Percentiles rank a stretch among this genome's conserved stretches.
Evolutionary conservation across 2,888 invertebrate species (phyloP).

Genomic region (Smittia aterrima): DNA sequence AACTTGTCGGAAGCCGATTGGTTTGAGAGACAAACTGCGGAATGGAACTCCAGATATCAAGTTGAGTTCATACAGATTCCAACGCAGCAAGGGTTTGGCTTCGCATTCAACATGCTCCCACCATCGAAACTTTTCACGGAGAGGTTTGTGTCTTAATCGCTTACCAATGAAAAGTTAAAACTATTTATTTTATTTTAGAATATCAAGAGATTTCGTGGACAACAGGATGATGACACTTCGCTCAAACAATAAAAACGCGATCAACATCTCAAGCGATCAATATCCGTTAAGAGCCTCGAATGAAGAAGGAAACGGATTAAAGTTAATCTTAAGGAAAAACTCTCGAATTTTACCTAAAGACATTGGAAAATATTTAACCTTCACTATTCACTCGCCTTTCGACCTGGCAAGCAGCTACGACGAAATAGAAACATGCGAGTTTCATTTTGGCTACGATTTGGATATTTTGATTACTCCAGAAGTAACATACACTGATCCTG

Average conservation of each 20-base stretch:
- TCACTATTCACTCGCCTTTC: neutral
- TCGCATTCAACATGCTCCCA: neutral
- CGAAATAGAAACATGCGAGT: neutral
- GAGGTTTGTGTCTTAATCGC: neutral
- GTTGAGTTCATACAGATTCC: neutral
- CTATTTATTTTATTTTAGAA: neutral
- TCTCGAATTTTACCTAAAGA: neutral
- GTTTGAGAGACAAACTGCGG: neutral
- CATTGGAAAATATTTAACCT: neutral
- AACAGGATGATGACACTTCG: neutral
- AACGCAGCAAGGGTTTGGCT: neutral
- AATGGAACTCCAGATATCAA: neutral
- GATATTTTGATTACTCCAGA: neutral
- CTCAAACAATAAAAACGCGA: neutral
- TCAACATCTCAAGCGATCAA: neutral
- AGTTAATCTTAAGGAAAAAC: neutral
- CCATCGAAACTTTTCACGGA: neutral
- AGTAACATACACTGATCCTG: neutral
- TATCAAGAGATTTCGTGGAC: neutral
- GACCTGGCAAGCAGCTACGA: neutral
- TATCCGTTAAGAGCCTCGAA: neutral
- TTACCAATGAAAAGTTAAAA: neutral
- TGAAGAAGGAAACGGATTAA: neutral
- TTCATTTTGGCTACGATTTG: constrained; percentile 11
- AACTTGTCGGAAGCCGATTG: neutral